A percentile compares a stretch with the other conserved stretches of the same genome.
Conservation (phyloP, 2,113 vertebrate species). For the Notarius quadriscutis region DNA sequence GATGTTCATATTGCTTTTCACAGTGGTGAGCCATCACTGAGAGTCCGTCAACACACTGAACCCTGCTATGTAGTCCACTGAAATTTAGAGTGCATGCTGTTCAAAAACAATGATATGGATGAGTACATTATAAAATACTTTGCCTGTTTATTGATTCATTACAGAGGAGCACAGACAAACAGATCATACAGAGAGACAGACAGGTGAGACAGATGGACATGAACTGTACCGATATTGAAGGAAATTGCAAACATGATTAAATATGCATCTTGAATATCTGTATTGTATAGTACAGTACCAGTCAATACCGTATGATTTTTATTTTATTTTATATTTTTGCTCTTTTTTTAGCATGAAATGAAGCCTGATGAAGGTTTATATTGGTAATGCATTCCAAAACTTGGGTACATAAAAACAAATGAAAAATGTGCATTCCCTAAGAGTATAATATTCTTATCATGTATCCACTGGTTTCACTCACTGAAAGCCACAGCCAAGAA, state of each 20-base stretch:
- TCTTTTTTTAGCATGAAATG: background rate
- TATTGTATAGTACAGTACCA: too few relatives aligned
- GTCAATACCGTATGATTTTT: too few relatives aligned
- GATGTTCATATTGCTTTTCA: slow-evolving; percentile 13
- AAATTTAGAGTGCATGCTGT: background rate
- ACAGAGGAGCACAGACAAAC: background rate
- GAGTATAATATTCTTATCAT: background rate
- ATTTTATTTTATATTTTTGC: too few relatives aligned
- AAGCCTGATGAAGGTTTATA: background rate
- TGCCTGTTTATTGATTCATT: background rate
- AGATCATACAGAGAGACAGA: background rate
- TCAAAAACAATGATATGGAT: background rate
- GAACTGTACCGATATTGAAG: background rate
- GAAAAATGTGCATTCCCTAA: background rate
- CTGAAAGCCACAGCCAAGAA: background rate
- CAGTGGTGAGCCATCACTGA: slow-evolving; percentile 3
- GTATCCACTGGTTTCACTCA: background rate
- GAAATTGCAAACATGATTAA: background rate
- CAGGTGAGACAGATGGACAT: background rate
- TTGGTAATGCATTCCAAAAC: background rate
- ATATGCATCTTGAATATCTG: background rate
- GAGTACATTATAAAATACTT: background rate
- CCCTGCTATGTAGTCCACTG: background rate
- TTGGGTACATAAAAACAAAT: background rate
- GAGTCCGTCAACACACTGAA: slow-evolving; percentile 16